Evolutionary conservation across 2,888 invertebrate genomes (phyloP), one percentile per base, ranked within the genome.

Genomic region (Dolomedes plantarius): DNA sequence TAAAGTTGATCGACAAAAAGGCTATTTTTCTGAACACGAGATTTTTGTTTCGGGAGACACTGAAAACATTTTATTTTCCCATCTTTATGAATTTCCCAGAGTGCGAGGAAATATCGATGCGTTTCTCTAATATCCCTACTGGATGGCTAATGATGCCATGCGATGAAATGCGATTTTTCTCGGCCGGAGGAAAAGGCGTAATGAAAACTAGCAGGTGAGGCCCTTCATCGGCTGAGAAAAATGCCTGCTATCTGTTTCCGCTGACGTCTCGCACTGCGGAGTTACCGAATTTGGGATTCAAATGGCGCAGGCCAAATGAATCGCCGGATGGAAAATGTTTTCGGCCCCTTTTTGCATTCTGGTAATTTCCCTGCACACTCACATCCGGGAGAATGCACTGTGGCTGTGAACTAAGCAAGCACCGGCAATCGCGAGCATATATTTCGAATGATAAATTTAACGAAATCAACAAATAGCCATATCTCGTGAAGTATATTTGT

Each of bases 171-270:
- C 56, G 23, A 56, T 56, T 56, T 56, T 56, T 56, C 56, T 56
- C 56, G 19, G 46, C 13, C 56, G 3, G 56, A 16, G 16, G 56
- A 23, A 11, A 56, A 56, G 23, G 56, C 56, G 56, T 56, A 56
- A 56, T 56, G 56, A 56, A 56, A 56, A 56, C 56, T 19, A 56
- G 13, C 56, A 23, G 56, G 56, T 56, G 56, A 56, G 56, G 13
- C 1, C 1, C 23, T 46, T 56, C 56, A 56, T 56, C 56, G 56
- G 7, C 23, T 23, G 56, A 56, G 56, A 56, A 56, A 56, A 56
- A 56, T 56, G 56, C 56, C 23, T 56, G 56, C 56, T 56, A 56
- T 56, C 56, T 56, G 56, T 56, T 56, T 56, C 56, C 56, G 19
- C 23, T 56, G 56, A 56, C 56, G 56, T 56, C 56, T 56, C 5